A percentile compares a stretch with the other conserved stretches of the same genome.
Evolutionary conservation across 2,888 invertebrate genomes (phyloP).

Genomic region (Metallyticus violacea): DNA sequence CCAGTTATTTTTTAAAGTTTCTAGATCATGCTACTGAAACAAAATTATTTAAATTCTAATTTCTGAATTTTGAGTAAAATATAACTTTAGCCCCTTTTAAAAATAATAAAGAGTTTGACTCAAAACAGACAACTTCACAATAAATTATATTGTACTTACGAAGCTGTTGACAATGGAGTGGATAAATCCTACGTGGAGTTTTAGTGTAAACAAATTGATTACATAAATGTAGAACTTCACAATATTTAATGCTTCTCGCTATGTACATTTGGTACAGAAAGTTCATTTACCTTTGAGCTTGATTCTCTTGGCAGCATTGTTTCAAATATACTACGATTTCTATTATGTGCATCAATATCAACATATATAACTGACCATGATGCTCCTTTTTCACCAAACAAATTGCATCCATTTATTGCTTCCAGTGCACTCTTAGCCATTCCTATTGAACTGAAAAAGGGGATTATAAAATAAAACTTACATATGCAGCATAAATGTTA

Average conservation of each 20-base stretch:
- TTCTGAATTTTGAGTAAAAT: too few species aligned
- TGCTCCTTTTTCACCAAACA: conserved; percentile 96
- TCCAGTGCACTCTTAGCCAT: conserved; percentile 98
- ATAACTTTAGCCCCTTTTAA: too few species aligned
- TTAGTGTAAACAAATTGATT: too few species aligned
- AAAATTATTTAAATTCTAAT: too few species aligned
- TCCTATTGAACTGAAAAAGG: conserved; percentile 71
- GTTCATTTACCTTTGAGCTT: conserved; percentile 80
- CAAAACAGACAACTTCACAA: too few species aligned
- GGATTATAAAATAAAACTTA: neutral
- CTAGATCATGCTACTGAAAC: too few species aligned
- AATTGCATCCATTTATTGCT: conserved; percentile 96
- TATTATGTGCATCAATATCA: conserved; percentile 98
- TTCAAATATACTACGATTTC: conserved; percentile 98
- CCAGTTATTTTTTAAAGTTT: too few species aligned
- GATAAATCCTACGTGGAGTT: too few species aligned
- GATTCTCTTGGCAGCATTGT: conserved; percentile 96
- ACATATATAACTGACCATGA: conserved; percentile 99
- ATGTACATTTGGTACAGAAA: neutral
- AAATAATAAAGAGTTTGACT: too few species aligned
- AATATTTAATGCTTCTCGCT: neutral
- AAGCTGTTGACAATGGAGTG: too few species aligned
- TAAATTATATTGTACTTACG: too few species aligned
- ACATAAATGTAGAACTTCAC: neutral
- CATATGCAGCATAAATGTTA: neutral